These are phyloP conservation scores for Pleuronectes platessa DNA, from an alignment of 2,113 vertebrate species.

Conservation along the genomic window DNA sequence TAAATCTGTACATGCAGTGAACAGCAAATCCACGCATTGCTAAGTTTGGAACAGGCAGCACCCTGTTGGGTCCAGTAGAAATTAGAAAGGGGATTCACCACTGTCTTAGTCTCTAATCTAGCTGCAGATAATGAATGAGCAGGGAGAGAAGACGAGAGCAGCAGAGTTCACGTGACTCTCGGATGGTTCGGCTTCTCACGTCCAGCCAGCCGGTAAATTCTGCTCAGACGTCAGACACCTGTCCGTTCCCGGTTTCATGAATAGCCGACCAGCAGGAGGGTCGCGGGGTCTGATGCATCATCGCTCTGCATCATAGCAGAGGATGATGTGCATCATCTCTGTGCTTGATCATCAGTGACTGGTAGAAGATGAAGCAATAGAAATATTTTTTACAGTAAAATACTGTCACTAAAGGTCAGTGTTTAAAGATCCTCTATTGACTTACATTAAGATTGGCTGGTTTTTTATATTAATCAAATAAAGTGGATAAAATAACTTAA, in stretches of 20 bases:
- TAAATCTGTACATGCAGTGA: constrained; percentile 4
- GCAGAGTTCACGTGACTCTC: too few species aligned
- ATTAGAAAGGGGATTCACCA: neutral
- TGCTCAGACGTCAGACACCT: constrained; percentile 50
- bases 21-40: constrained; percentile 20
- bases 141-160: too few species aligned
- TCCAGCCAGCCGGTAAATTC: constrained; percentile 10
- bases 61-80: neutral
- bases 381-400: neutral
- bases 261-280: constrained; percentile 23
- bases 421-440: neutral
- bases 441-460: neutral
- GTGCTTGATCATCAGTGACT: constrained; percentile 8
- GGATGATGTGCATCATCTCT: constrained; percentile 18
- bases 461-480: too few species aligned
- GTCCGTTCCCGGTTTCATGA: constrained; percentile 27
- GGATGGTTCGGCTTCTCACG: neutral
- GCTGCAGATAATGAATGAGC: too few species aligned
- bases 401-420: neutral
- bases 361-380: neutral
- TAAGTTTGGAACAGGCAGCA: neutral
- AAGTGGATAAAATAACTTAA: neutral
- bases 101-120: neutral
- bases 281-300: constrained; percentile 32
- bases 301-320: constrained; percentile 29